Percentiles rank a stretch among this genome's conserved stretches.
Conservation (phyloP, 2,888 invertebrate genomes). For the Aspidiotus destructor region DNA sequence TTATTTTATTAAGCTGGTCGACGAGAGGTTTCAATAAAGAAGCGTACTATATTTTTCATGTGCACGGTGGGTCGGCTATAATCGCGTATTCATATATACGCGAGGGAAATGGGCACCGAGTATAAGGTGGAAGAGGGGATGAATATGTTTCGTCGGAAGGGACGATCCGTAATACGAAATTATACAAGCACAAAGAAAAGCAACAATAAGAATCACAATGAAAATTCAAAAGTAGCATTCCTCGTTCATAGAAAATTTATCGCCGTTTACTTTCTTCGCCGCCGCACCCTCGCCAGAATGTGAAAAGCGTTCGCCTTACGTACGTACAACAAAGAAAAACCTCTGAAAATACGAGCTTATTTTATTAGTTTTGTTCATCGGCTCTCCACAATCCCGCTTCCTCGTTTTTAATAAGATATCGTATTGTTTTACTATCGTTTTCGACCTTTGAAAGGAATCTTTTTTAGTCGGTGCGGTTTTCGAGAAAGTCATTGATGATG, state of each 20-base stretch:
- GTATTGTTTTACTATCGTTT: conserved; percentile 2
- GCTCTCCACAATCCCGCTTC: neutral
- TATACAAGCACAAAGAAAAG: conserved; percentile 30
- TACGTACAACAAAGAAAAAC: conserved; percentile 21
- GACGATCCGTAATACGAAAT: conserved; percentile 22
- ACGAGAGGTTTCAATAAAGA: conserved; percentile 3
- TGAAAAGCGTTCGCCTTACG: conserved; percentile 5
- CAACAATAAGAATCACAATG: conserved; percentile 31
- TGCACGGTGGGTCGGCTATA: neutral
- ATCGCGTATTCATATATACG: neutral
- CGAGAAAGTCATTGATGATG: neutral
- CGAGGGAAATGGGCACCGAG: neutral
- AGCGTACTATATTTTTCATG: neutral
- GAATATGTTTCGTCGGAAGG: neutral
- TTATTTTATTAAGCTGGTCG: neutral
- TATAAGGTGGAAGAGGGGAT: neutral
- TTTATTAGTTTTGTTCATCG: conserved; percentile 21
- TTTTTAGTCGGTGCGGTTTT: neutral
- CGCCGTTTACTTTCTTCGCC: conserved; percentile 14
- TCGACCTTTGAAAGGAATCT: neutral
- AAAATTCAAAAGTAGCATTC: conserved; percentile 30
- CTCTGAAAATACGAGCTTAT: conserved; percentile 20
- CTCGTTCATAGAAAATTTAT: conserved; percentile 25
- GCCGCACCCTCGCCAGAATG: conserved; percentile 9
- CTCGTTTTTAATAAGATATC: no score